phyloP scores from a whole-genome alignment of 2,797 vertebrate genomes.

The Graptemys geographica region DNA sequence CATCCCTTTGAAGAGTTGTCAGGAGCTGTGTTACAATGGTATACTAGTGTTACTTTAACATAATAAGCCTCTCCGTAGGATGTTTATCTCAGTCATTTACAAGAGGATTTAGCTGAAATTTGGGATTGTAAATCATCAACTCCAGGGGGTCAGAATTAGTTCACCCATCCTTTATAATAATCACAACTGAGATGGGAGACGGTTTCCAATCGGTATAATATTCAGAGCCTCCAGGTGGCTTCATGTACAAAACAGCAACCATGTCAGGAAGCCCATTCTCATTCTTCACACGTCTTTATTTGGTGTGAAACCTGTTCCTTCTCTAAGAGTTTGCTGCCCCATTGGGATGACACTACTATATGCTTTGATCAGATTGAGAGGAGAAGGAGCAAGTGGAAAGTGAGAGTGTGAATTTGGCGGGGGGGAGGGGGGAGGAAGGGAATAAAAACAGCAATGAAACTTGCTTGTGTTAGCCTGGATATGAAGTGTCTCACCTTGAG shows the following conservation, averaged over 20 bases:
- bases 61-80: not conserved
- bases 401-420: not conserved
- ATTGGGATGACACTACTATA: not conserved
- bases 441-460: not conserved
- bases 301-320: constrained; percentile 52
- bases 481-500: not conserved
- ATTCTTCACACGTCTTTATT: constrained; percentile 19
- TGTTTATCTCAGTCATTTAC: not conserved
- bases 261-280: constrained; percentile 10
- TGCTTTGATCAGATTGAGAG: rapidly evolving
- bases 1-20: not conserved
- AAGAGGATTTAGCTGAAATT: not conserved
- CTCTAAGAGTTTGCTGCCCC: not conserved
- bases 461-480: not conserved
- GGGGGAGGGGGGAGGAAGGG: rapidly evolving
- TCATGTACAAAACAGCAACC: constrained; percentile 35
- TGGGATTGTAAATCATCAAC: constrained; percentile 1
- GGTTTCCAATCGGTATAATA: constrained; percentile 27
- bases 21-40: rapidly evolving
- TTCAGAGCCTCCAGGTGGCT: constrained; percentile 22
- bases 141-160: not conserved
- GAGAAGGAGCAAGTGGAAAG: not conserved
- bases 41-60: rapidly evolving
- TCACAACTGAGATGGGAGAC: constrained; percentile 14
- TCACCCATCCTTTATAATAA: constrained; percentile 1